These are phyloP conservation scores for Corythoichthys intestinalis DNA, from an alignment of 2,113 vertebrate species.

Conservation along the genomic window DNA sequence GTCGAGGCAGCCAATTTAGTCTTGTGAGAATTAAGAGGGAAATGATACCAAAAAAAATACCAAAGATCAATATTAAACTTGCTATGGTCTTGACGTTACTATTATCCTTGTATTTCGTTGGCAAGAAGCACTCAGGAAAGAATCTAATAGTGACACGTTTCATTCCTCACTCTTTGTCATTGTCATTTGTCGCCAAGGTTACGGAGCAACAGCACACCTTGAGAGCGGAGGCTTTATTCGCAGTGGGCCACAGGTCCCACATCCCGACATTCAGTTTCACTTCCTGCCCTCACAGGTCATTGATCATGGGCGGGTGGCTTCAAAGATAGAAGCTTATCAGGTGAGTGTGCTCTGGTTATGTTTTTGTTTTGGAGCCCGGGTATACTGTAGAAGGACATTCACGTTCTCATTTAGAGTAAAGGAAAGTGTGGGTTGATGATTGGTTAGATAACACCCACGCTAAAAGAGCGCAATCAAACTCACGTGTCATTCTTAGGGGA, in stretches of 20 bases:
- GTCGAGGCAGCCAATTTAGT: no score
- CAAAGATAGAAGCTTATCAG: constrained; percentile 88
- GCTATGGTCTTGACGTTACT: not conserved
- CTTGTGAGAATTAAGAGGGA: no score
- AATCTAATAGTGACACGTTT: not conserved
- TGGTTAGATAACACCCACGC: not conserved
- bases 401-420: no score
- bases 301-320: constrained; percentile 83
- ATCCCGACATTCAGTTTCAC: constrained; percentile 96
- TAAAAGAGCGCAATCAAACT: not conserved
- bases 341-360: constrained; percentile 53
- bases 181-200: constrained; percentile 64
- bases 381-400: not conserved
- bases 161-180: not conserved
- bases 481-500: not conserved
- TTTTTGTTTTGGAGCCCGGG: not conserved
- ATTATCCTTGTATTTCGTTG: not conserved
- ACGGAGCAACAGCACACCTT: constrained; percentile 87
- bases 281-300: constrained; percentile 95
- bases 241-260: constrained; percentile 76
- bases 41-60: no score
- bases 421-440: not conserved
- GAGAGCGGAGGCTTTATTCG: constrained; percentile 95
- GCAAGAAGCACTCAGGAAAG: not conserved
- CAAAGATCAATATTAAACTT: not conserved